Base-by-base conservation (phyloP, 2,888 invertebrate genomes). In the Lepidochrysops patricia region DNA sequence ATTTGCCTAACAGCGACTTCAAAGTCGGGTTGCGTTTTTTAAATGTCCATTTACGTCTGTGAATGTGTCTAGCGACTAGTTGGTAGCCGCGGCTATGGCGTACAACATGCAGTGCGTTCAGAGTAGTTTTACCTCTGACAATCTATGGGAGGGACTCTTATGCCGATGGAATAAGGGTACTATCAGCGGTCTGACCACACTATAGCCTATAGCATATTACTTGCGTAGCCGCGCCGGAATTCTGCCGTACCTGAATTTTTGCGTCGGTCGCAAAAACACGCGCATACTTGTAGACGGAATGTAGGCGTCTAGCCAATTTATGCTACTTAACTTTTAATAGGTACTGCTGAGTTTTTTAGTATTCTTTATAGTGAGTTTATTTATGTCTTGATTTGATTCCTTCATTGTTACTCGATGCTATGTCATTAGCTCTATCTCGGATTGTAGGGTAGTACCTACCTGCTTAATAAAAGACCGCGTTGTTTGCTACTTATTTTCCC, bases 161-260 rank as follows among this genome's bases (percentile, higher is more conserved):
- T n/a, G n/a, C n/a, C n/a, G n/a, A n/a, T n/a, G n/a, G n/a, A n/a
- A n/a, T n/a, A n/a, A n/a, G n/a, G n/a, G n/a, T n/a, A n/a, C n/a
- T n/a, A n/a, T n/a, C n/a, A n/a, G n/a, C n/a, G n/a, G n/a, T n/a
- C n/a, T n/a, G n/a, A n/a, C n/a, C n/a, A n/a, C n/a, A n/a, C n/a
- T n/a, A n/a, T n/a, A n/a, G n/a, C n/a, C n/a, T n/a, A n/a, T n/a
- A n/a, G n/a, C n/a, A n/a, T n/a, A n/a, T n/a, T 29, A 29, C 43
- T 43, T 9, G 37, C 37, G 19, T 57, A 35, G 25, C 26, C 37
- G 57, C n/a, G n/a, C 19, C 34, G 57, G 57, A 37, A 57, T 78
- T 73, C 66, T 72, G 73, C 69, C 74, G 74, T 78, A 78, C 74
- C 75, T 76, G 73, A 76, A 74, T 73, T 74, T 77, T 77, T 72